phyloP scores from a whole-genome alignment of 2,797 vertebrate species.

The Melanotaenia trifasciata region DNA sequence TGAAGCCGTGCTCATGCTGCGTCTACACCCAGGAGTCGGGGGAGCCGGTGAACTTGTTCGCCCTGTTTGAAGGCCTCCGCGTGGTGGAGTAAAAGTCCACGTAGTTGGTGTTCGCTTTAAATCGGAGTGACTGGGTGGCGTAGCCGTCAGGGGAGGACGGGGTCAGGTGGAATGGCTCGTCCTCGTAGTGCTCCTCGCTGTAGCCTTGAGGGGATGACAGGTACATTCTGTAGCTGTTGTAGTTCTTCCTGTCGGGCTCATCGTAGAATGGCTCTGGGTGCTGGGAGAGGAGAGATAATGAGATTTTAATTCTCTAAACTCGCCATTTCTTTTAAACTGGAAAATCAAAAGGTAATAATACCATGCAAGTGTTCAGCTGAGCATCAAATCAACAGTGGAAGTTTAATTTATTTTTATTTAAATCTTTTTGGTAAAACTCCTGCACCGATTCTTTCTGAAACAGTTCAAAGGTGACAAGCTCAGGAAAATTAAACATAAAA shows the following conservation, averaged over 20 bases:
- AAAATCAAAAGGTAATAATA: too few species aligned
- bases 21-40: constrained; percentile 98
- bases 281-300: constrained; percentile 61
- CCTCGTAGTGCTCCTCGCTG: constrained; percentile 91
- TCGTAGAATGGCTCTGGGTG: constrained; percentile 94
- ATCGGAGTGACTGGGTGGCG: constrained; percentile 88
- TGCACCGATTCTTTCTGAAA: too few species aligned
- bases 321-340: too few species aligned
- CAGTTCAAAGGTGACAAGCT: too few species aligned
- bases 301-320: too few species aligned
- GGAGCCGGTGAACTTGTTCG: constrained; percentile 95
- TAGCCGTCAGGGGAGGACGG: constrained; percentile 89
- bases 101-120: constrained; percentile 95
- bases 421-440: too few species aligned
- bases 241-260: constrained; percentile 91
- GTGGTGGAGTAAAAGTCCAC: constrained; percentile 99
- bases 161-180: constrained; percentile 90
- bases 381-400: too few species aligned
- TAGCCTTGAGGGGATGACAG: constrained; percentile 94
- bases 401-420: too few species aligned
- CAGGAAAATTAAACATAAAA: too few species aligned
- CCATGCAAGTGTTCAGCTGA: too few species aligned
- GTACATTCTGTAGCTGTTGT: constrained; percentile 92
- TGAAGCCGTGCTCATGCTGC: constrained; percentile 41
- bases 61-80: constrained; percentile 91